A percentile compares a stretch with the other conserved stretches of the same genome.
Evolutionary conservation across 2,888 invertebrate species (phyloP).

Genomic region (Hypolimnas misippus): DNA sequence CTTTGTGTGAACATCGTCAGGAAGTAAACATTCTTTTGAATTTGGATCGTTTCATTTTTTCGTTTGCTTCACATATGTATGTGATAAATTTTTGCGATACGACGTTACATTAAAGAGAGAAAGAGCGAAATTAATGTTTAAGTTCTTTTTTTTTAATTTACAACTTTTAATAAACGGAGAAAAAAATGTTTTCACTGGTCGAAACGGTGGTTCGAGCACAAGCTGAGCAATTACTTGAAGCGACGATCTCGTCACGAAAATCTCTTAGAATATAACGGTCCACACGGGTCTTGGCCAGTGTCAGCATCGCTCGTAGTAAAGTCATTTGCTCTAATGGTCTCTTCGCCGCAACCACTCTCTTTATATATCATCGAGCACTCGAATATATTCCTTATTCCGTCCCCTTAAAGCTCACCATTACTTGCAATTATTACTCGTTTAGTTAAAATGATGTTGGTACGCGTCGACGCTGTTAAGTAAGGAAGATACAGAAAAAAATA

Average conservation of each 20-base stretch:
- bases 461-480: constrained; percentile 32
- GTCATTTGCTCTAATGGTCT: constrained; percentile 70
- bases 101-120: neutral
- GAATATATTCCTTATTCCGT: constrained; percentile 42
- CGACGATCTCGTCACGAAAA: constrained; percentile 66
- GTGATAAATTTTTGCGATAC: constrained; percentile 7
- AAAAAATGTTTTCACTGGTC: constrained; percentile 20
- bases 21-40: constrained; percentile 35
- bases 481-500: constrained; percentile 27
- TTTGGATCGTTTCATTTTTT: constrained; percentile 17
- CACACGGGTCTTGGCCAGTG: constrained; percentile 57
- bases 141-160: neutral
- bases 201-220: constrained; percentile 45
- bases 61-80: constrained; percentile 19
- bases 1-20: constrained; percentile 40
- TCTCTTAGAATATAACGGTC: constrained; percentile 61
- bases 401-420: constrained; percentile 33
- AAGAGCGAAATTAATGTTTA: neutral
- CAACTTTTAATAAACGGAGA: neutral
- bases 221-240: constrained; percentile 56
- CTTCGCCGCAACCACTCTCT: constrained; percentile 49
- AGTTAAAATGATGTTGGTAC: constrained; percentile 33
- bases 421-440: constrained; percentile 26
- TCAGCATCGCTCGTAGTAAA: constrained; percentile 60
- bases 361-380: constrained; percentile 37